phyloP scores from a whole-genome alignment of 2,113 vertebrate genomes.

The Sapayoa aenigma region DNA sequence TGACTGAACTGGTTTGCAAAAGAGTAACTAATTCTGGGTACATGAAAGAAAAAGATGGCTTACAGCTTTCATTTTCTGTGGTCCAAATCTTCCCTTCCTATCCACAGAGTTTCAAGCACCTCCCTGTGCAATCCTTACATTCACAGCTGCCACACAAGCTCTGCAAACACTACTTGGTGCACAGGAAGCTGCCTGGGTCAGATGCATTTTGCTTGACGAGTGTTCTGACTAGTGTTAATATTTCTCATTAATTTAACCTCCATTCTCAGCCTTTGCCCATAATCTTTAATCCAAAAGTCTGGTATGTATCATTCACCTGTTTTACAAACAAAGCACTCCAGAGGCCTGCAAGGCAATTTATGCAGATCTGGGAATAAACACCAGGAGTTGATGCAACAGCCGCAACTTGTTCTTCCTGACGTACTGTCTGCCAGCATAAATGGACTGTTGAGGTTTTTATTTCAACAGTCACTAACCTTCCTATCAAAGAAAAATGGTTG shows the following conservation, averaged over 20 bases:
- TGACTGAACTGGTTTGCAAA: not conserved
- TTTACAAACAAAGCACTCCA: not conserved
- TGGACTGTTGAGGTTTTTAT: not conserved
- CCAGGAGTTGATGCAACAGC: not conserved
- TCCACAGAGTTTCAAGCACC: not conserved
- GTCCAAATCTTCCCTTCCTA: not conserved
- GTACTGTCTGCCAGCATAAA: not conserved
- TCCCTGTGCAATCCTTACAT: not conserved
- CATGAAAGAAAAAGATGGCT: not conserved
- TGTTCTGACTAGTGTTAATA: not conserved
- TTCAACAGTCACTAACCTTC: not conserved
- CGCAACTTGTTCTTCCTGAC: not conserved
- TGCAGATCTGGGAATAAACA: not conserved
- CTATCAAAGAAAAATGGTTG: not conserved
- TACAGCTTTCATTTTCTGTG: not conserved
- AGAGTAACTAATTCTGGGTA: not conserved
- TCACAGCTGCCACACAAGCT: not conserved
- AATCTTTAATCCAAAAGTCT: constrained; percentile 8
- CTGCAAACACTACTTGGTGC: not conserved
- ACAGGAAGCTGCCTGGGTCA: not conserved
- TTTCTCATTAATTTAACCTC: not conserved
- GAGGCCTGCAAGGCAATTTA: not conserved
- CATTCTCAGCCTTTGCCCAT: not conserved
- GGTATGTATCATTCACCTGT: not conserved
- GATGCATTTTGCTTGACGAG: not conserved